Percentiles rank a stretch among this genome's conserved stretches.
Conservation (phyloP, 2,888 invertebrate genomes). For the Ceraclea dissimilis region DNA sequence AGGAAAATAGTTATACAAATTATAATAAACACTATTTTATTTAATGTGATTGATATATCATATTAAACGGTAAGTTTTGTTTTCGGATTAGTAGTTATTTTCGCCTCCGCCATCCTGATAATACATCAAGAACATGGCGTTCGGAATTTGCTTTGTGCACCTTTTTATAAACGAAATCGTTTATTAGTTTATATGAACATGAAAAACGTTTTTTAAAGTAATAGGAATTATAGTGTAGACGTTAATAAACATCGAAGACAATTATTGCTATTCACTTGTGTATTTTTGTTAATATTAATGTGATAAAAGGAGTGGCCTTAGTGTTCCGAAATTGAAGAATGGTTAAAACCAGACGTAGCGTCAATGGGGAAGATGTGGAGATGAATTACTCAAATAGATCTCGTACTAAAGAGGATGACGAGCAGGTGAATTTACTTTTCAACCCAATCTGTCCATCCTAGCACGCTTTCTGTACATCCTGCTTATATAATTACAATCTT, state of each 20-base stretch:
- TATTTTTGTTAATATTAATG: not conserved
- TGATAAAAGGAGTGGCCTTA: slow-evolving; percentile 16
- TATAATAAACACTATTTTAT: not conserved
- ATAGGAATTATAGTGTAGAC: not conserved
- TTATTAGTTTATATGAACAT: not conserved
- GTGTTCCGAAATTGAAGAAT: slow-evolving; percentile 28
- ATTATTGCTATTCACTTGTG: no score
- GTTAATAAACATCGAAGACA: not conserved
- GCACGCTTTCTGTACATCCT: not conserved
- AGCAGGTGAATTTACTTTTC: slow-evolving; percentile 38
- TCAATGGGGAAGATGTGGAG: slow-evolving; percentile 47
- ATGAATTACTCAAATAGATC: slow-evolving; percentile 44
- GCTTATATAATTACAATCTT: slow-evolving; percentile 5
- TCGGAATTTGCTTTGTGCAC: not conserved
- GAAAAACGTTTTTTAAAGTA: not conserved
- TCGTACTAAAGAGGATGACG: slow-evolving; percentile 44
- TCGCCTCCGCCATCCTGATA: not conserved
- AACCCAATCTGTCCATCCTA: no score
- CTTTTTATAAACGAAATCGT: not conserved
- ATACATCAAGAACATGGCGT: not conserved
- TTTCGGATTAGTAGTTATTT: not conserved
- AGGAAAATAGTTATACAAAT: slow-evolving; percentile 1
- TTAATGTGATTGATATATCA: not conserved
- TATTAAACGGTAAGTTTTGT: not conserved
- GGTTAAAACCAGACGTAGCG: slow-evolving; percentile 51